Evolutionary conservation across 2,888 invertebrate species (phyloP).

Genomic region (Drosophila robusta): DNA sequence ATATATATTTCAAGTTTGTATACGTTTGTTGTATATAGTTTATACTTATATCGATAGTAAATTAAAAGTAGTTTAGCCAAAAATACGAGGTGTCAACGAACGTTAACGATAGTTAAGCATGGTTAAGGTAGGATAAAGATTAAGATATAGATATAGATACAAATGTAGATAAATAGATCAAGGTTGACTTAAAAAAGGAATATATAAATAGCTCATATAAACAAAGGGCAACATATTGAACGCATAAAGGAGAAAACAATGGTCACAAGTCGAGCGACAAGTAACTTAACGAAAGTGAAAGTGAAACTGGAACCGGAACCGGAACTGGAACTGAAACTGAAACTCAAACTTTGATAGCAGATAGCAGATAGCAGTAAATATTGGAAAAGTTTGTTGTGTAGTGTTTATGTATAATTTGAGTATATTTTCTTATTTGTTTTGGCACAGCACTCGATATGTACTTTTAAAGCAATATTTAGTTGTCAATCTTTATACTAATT

Average conservation of each 20-base stretch:
- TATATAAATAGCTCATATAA: neutral
- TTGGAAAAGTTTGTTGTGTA: conserved; percentile 1
- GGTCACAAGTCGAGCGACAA: conserved; percentile 15
- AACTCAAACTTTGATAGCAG: conserved; percentile 18
- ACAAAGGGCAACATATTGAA: conserved; percentile 12
- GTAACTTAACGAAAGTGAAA: conserved; percentile 27
- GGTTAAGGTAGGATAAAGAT: conserved; percentile 17
- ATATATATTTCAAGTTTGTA: conserved; percentile 25
- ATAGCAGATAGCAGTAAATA: conserved; percentile 25
- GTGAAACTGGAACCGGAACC: conserved; percentile 11
- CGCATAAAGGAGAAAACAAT: conserved; percentile 11
- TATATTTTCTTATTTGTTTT: neutral
- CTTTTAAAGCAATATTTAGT: conserved; percentile 1
- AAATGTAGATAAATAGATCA: conserved; percentile 11
- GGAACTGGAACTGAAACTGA: conserved; percentile 7
- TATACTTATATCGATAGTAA: conserved; percentile 27
- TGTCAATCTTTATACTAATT: conserved; percentile 1
- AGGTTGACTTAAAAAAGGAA: conserved; percentile 3
- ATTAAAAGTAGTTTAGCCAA: conserved; percentile 17
- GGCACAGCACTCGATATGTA: neutral
- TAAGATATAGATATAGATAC: conserved; percentile 11
- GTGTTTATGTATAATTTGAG: conserved; percentile 3
- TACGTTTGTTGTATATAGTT: conserved; percentile 31
- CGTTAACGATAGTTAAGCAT: conserved; percentile 30
- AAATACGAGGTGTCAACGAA: conserved; percentile 25